Evolutionary conservation across 2,797 vertebrate genomes (phyloP), one percentile per base, ranked within the genome.

Genomic region (Natrix natrix): DNA sequence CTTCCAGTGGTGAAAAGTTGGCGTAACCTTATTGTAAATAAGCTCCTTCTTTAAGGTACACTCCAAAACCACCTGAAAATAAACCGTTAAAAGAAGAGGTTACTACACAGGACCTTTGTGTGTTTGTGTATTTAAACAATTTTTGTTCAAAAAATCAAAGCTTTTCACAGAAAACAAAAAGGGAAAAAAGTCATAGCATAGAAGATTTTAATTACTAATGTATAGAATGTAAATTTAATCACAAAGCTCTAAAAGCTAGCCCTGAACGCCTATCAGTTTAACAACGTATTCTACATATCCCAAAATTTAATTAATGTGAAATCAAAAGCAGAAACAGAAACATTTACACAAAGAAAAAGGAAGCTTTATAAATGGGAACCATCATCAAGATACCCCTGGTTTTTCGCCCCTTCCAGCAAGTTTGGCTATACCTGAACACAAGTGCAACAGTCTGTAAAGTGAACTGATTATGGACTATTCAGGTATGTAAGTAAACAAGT

Each of bases 1-100:
- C 98, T 98, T 99, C 99, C 99, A 99, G 98, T 99, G 99, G 98
- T 99, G 99, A 98, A 99, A 99, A 96, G 99, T 99, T 98, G 99
- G 99, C 95, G 98, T 99, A 97, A 99, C 99, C 97, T 99, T 99
- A 98, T 99, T 99, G 97, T 99, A 99, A 96, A 99, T 97, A 52
- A 99, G 97, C 95, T 99, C 98, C 97, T 98, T 99, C 97, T 99
- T 99, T 96, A 99, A 98, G 92, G 98, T 98, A 97, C 99, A 99
- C 97, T 99, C 99, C 98, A 99, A 98, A 97, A 99, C 98, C 97
- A 99, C 98, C 99, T 99, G 97, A 78, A 92, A 96, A 95, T 95
- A 96, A 95, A 43, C 26, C 56, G 94, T 96, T 91, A 48, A 86
- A 43, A 89, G 66, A 60, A 94, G 28, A 54, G 86, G 12, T 91